Conservation (phyloP, 2,113 vertebrate genomes). For the Lamprologus speciosus region DNA sequence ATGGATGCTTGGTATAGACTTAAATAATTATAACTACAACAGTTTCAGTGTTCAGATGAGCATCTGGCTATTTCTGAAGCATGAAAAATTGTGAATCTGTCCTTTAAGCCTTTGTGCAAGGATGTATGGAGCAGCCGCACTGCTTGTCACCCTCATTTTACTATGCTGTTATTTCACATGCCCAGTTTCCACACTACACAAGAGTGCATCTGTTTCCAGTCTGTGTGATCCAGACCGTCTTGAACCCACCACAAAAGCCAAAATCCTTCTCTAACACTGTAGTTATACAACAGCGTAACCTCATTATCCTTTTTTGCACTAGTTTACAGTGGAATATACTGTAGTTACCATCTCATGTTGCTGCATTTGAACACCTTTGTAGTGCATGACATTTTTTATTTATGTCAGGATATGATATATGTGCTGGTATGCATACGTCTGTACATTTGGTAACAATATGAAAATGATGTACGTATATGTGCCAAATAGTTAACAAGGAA, state of each 20-base stretch:
- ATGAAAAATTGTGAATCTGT: not conserved
- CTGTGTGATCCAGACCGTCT: not conserved
- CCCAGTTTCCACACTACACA: not conserved
- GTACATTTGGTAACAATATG: constrained; percentile 33
- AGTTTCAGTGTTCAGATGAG: not conserved
- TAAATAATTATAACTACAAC: not conserved
- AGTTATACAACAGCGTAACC: constrained; percentile 83
- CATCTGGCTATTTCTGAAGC: not conserved
- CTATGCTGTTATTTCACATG: not conserved
- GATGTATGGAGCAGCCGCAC: not conserved
- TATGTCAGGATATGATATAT: constrained; percentile 57
- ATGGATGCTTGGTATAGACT: not conserved
- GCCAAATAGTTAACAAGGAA: constrained; percentile 54
- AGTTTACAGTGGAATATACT: constrained; percentile 70
- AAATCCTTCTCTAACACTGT: constrained; percentile 71
- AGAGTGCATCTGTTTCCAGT: not conserved
- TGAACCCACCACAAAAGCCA: constrained; percentile 44
- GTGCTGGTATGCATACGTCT: constrained; percentile 12
- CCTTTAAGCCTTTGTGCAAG: not conserved
- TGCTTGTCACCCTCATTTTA: not conserved
- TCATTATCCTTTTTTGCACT: constrained; percentile 87
- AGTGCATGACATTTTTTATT: constrained; percentile 70
- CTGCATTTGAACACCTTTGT: constrained; percentile 63
- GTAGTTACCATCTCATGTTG: constrained; percentile 72
- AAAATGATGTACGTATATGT: constrained; percentile 41